phyloP scores from a whole-genome alignment of 2,888 invertebrate species.

The Metallyticus violacea region DNA sequence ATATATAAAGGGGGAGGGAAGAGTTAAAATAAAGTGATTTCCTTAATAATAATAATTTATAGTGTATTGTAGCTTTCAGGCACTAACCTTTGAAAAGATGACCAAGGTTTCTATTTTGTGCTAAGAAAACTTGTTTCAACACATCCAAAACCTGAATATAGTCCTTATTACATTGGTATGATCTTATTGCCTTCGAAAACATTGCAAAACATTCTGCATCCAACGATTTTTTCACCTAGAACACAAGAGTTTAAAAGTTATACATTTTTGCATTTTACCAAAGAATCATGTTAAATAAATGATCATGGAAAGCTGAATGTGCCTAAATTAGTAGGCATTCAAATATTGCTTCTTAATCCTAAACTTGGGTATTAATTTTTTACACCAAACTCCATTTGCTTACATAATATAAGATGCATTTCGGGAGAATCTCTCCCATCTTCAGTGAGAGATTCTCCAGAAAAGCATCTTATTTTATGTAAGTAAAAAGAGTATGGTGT shows the following conservation, averaged over 20 bases:
- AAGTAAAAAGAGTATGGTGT: no score
- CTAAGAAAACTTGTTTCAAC: not conserved
- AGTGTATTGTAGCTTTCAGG: not conserved
- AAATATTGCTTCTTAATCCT: not conserved
- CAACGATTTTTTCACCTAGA: conserved; percentile 1
- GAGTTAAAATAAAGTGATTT: not conserved
- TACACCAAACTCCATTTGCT: no score
- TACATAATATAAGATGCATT: no score
- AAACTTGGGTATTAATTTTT: no score
- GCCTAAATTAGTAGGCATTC: not conserved
- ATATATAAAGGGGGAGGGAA: not conserved
- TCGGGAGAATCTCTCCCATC: no score
- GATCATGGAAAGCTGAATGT: no score
- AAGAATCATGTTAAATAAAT: no score
- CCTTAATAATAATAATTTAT: no score
- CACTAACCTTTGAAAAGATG: not conserved
- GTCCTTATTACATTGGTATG: not conserved
- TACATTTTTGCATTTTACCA: no score
- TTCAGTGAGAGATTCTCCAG: no score
- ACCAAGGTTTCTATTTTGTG: not conserved
- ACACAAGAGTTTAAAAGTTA: not conserved
- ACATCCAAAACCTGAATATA: not conserved
- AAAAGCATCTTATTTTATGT: no score
- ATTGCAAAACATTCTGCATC: not conserved
- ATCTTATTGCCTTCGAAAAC: not conserved